Evolutionary conservation across 2,888 invertebrate genomes (phyloP), one percentile per base, ranked within the genome.

Genomic region (Ophonus ardosiacus): DNA sequence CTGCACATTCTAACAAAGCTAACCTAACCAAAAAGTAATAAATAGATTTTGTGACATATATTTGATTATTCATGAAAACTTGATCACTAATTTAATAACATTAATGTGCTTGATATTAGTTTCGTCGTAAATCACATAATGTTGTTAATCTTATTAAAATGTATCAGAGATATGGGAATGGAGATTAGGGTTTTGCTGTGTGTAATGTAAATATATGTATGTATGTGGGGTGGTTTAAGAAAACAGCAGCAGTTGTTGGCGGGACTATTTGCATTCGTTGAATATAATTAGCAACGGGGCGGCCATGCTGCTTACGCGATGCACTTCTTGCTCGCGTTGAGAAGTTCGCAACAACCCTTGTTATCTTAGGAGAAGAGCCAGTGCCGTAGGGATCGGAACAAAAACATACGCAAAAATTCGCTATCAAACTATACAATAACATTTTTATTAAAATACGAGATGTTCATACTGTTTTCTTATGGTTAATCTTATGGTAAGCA

Each of bases 211-310:
- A 84, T 84, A 84, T 84, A 84, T 84, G 84, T 84, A 84, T 84
- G 76, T 78, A 78, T 21, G 84, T 78, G 65, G 78, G 78, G 84
- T 51, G 84, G 84, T 84, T 84, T 84, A 84, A 84, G 84, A 84
- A 84, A 84, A 84, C 84, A 84, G 84, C 51, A 56, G 84, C 78
- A 78, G 43, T 76, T 84, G 78, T 84, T 79, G 74, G 83, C 78
- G 43, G 61, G 38, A 78, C 78, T 61, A 84, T 84, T 84, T 84
- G 84, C 84, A 84, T 84, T 84, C 84, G 78, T 84, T 84, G 84
- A 84, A 84, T 84, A 84, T 84, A 84, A 84, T 84, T 84, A 84
- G 71, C 43, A 31, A 89, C 18, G 43, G 15, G 71, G 71, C 71
- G 63, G 18, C 21, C 24, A 15, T 21, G 18, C 31, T 21, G 18